Evolutionary conservation across 2,888 invertebrate species (phyloP).

Genomic region (Lithophane semibrunnea): DNA sequence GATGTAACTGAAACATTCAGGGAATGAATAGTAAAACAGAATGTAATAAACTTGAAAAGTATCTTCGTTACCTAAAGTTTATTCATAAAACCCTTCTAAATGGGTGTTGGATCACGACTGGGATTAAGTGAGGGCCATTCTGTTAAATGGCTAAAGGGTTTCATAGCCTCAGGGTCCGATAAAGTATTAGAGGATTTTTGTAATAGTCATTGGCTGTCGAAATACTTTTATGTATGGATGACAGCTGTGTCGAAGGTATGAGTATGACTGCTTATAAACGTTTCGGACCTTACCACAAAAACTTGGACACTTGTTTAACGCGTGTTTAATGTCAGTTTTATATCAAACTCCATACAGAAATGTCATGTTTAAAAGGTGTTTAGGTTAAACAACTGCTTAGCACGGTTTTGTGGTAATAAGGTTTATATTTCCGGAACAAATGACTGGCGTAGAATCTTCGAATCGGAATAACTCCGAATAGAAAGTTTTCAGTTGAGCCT

Average conservation of each 20-base stretch:
- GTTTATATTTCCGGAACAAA: not conserved
- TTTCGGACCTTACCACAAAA: too few species aligned
- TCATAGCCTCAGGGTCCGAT: slow-evolving; percentile 8
- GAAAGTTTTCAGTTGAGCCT: too few species aligned
- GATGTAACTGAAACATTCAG: not conserved
- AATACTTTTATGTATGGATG: not conserved
- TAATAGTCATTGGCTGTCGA: not conserved
- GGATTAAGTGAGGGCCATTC: slow-evolving; percentile 32
- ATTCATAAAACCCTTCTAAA: slow-evolving; percentile 21
- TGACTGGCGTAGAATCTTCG: too few species aligned
- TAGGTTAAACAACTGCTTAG: too few species aligned
- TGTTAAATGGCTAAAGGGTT: slow-evolving; percentile 28
- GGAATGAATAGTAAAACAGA: not conserved
- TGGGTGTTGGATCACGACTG: slow-evolving; percentile 4
- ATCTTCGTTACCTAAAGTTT: slow-evolving; percentile 2
- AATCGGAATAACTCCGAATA: too few species aligned
- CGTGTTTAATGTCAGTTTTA: too few species aligned
- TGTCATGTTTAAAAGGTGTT: too few species aligned
- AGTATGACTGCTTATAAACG: not conserved
- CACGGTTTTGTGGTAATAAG: too few species aligned
- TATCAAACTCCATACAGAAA: too few species aligned
- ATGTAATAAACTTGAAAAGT: slow-evolving; percentile 3
- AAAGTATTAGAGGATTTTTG: slow-evolving; percentile 17
- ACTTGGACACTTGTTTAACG: too few species aligned
- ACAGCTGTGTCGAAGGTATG: too few species aligned